Conservation (phyloP, 2,888 invertebrate species). For the Leptinotarsa juncta region DNA sequence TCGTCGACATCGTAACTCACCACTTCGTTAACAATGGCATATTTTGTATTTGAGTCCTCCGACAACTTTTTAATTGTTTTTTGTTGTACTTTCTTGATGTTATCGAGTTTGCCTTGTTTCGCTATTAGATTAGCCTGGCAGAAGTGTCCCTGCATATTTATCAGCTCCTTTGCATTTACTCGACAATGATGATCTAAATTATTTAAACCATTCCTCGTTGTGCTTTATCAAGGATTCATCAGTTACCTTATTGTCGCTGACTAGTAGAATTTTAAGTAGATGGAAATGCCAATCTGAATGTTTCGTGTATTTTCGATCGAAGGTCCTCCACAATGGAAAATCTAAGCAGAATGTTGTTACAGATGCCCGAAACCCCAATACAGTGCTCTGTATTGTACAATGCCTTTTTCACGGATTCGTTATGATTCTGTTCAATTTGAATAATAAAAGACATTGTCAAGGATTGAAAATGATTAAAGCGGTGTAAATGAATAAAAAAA, state of each 20-base stretch:
- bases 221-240: conserved; percentile 34
- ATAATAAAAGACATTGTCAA: too few species aligned
- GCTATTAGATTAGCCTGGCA: conserved; percentile 40
- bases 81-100: conserved; percentile 33
- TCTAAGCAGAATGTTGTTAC: too few species aligned
- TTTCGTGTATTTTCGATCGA: neutral
- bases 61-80: conserved; percentile 33
- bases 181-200: conserved; percentile 34
- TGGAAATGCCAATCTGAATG: neutral
- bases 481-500: too few species aligned
- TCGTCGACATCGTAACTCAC: conserved; percentile 3
- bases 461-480: too few species aligned
- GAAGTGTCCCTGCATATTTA: conserved; percentile 45
- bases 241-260: conserved; percentile 35
- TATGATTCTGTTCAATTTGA: too few species aligned
- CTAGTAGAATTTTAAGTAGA: conserved; percentile 35
- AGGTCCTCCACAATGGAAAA: neutral
- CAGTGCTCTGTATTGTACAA: too few species aligned
- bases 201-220: conserved; percentile 40
- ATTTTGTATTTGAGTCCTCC: conserved; percentile 3
- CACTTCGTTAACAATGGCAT: neutral
- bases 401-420: too few species aligned
- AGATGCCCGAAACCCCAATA: too few species aligned
- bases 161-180: conserved; percentile 40
- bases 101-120: conserved; percentile 34